Percentiles rank a stretch among this genome's conserved stretches.
phyloP scores from a whole-genome alignment of 2,113 vertebrate genomes.

The Abramis brama region DNA sequence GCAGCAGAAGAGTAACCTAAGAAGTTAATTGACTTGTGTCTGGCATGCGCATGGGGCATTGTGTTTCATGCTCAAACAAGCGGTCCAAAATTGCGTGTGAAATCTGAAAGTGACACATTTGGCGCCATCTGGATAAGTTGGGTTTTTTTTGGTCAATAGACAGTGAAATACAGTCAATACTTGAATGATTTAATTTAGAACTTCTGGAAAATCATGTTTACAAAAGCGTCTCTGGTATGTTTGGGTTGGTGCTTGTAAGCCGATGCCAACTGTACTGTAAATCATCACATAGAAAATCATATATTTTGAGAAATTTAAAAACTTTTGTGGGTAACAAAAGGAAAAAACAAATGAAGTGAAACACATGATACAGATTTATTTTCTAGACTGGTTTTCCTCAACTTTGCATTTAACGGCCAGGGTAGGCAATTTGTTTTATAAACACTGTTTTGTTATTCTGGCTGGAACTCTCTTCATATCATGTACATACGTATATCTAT shows the following conservation, averaged over 20 bases:
- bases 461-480: too few species aligned
- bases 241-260: constrained; percentile 13
- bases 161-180: not conserved
- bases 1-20: constrained; percentile 63
- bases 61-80: constrained; percentile 61
- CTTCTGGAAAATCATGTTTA: constrained; percentile 24
- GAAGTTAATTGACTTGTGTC: constrained; percentile 76
- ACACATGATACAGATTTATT: not conserved
- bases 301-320: not conserved
- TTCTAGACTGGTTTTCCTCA: not conserved
- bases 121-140: not conserved
- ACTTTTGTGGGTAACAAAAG: not conserved
- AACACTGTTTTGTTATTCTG: too few species aligned
- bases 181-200: not conserved
- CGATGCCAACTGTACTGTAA: not conserved
- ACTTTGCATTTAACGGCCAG: not conserved
- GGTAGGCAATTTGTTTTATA: too few species aligned
- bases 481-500: too few species aligned
- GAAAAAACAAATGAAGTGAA: not conserved
- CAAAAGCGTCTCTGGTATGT: constrained; percentile 10
- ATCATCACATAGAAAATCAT: not conserved
- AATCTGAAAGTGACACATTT: constrained; percentile 2
- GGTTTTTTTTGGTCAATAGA: not conserved
- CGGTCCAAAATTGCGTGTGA: not conserved
- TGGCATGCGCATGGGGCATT: constrained; percentile 74